These are phyloP conservation scores for Sturmia bella DNA, from an alignment of 2,888 invertebrate species.

Conservation along the genomic window DNA sequence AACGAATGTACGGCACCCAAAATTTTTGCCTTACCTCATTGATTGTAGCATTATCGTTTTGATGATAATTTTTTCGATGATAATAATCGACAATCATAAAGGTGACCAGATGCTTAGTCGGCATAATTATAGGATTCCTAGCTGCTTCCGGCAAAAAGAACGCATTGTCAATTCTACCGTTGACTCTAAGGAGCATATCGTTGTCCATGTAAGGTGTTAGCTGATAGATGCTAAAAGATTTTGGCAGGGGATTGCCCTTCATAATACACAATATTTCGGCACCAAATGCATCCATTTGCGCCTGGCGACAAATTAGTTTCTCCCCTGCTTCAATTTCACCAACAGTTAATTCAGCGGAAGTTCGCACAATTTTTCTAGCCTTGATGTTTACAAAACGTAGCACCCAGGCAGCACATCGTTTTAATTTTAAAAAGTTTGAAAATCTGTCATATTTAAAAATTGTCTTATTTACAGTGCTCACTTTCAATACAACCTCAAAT, in stretches of 20 bases:
- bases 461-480: neutral
- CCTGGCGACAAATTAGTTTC: constrained; percentile 40
- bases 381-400: constrained; percentile 15
- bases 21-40: constrained; percentile 63
- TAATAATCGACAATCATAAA: constrained; percentile 20
- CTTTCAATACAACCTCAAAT: neutral
- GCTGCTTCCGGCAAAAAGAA: constrained; percentile 44
- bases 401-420: constrained; percentile 32
- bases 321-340: constrained; percentile 36
- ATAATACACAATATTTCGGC: neutral
- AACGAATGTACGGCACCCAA: constrained; percentile 51
- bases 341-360: constrained; percentile 34
- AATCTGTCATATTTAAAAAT: neutral
- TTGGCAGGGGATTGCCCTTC: neutral
- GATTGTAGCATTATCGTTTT: constrained; percentile 42
- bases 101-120: constrained; percentile 8
- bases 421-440: constrained; percentile 12
- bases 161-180: constrained; percentile 52
- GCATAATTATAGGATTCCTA: constrained; percentile 53
- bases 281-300: constrained; percentile 2
- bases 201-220: constrained; percentile 35
- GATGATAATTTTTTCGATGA: constrained; percentile 45
- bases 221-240: constrained; percentile 35
- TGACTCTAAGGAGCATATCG: constrained; percentile 19
- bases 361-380: neutral